These are phyloP conservation scores for Pachyuromys duprasi DNA, from an alignment of 2,797 vertebrate genomes.

Conservation along the genomic window DNA sequence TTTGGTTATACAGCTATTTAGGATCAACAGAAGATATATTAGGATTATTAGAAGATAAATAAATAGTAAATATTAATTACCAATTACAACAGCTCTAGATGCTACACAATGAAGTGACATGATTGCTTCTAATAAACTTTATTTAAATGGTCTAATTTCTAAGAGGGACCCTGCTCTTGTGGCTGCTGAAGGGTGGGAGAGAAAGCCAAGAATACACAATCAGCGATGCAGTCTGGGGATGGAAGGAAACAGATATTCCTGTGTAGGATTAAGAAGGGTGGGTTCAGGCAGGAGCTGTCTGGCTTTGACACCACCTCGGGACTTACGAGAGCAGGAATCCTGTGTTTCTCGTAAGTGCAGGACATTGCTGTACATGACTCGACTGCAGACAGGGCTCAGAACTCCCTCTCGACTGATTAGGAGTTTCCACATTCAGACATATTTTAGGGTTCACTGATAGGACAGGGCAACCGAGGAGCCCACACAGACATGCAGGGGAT, in stretches of 20 bases:
- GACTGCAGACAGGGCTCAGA: background rate
- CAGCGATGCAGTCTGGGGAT: background rate
- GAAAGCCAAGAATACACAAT: background rate
- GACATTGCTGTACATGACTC: background rate
- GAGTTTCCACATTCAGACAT: background rate
- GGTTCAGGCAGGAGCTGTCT: background rate
- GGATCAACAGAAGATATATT: too few species aligned
- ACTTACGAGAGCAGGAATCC: background rate
- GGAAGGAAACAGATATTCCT: background rate
- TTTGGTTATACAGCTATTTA: too few species aligned
- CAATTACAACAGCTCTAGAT: background rate
- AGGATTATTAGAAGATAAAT: too few species aligned
- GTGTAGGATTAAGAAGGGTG: background rate
- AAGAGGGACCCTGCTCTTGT: background rate
- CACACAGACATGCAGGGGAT: background rate
- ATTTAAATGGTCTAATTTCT: background rate
- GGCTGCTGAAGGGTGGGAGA: background rate
- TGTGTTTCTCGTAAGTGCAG: background rate
- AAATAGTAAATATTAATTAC: too few species aligned
- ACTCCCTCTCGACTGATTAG: background rate
- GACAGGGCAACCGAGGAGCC: background rate
- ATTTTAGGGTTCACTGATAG: background rate
- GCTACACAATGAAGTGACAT: background rate
- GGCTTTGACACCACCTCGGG: background rate
- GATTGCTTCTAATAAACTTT: background rate